Evolutionary conservation across 2,888 invertebrate genomes (phyloP).

Genomic region (Lamproptera curius): DNA sequence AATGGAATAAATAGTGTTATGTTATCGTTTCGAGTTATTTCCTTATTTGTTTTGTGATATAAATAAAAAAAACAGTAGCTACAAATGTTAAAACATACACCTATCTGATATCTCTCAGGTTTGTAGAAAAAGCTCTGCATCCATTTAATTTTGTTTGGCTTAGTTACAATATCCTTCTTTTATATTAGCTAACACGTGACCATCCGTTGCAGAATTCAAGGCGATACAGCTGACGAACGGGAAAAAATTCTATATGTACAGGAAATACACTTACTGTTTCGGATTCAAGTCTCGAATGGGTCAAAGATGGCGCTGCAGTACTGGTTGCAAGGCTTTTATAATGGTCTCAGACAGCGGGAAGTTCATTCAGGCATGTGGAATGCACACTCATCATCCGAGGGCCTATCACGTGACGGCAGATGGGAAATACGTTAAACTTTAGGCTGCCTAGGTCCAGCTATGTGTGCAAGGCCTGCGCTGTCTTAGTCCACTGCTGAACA

Average conservation of each 20-base stretch:
- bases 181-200: not conserved
- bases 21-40: too few species aligned
- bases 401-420: conserved; percentile 19
- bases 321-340: conserved; percentile 28
- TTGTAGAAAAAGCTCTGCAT: too few species aligned
- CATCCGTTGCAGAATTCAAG: conserved; percentile 19
- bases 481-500: too few species aligned
- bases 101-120: too few species aligned
- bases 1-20: too few species aligned
- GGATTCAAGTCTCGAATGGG: conserved; percentile 19
- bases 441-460: too few species aligned
- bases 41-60: too few species aligned
- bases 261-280: conserved; percentile 33
- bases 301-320: conserved; percentile 29
- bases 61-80: too few species aligned
- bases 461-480: too few species aligned
- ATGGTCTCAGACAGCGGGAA: conserved; percentile 18
- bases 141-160: not conserved
- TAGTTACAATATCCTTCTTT: too few species aligned
- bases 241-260: conserved; percentile 31
- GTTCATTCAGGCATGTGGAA: conserved; percentile 17
- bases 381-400: conserved; percentile 28
- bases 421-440: conserved; percentile 26
- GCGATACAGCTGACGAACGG: conserved; percentile 29
- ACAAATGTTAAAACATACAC: not conserved